A percentile compares a stretch with the other conserved stretches of the same genome.
These are phyloP conservation scores for Aspidiotus rigidus DNA, from an alignment of 2,888 invertebrate species.

Conservation along the genomic window DNA sequence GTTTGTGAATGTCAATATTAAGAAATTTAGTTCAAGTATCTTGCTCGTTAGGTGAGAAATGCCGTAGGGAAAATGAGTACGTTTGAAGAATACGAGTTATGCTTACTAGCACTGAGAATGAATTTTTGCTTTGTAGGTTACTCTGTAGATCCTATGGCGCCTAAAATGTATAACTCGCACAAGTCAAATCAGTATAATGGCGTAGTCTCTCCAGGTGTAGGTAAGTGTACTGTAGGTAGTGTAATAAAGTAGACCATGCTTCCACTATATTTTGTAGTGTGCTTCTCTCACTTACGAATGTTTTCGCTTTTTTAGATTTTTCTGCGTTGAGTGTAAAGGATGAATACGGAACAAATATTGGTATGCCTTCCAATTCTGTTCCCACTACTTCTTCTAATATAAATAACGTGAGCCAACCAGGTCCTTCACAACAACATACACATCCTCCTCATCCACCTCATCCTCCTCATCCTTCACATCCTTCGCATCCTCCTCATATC, in stretches of 20 bases:
- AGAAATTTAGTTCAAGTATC: too few species aligned
- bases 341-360: neutral
- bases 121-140: neutral
- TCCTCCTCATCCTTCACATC: neutral
- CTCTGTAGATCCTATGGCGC: slow-evolving; percentile 4
- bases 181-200: slow-evolving; percentile 1
- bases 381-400: neutral
- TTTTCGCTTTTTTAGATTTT: neutral
- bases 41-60: too few species aligned
- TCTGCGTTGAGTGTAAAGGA: neutral
- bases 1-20: too few species aligned
- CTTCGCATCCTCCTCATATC: neutral
- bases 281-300: neutral
- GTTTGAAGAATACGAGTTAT: too few species aligned
- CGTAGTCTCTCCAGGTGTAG: neutral
- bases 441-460: neutral
- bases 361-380: neutral
- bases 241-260: too few species aligned
- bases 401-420: neutral
- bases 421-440: neutral
- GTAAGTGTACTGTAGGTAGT: neutral
- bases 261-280: too few species aligned
- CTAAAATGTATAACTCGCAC: neutral
- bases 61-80: too few species aligned
- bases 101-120: too few species aligned